Evolutionary conservation across 1,140 invertebrate species (phyloP), one percentile per base, ranked within the genome.

Genomic region (Drosophila teissieri): DNA sequence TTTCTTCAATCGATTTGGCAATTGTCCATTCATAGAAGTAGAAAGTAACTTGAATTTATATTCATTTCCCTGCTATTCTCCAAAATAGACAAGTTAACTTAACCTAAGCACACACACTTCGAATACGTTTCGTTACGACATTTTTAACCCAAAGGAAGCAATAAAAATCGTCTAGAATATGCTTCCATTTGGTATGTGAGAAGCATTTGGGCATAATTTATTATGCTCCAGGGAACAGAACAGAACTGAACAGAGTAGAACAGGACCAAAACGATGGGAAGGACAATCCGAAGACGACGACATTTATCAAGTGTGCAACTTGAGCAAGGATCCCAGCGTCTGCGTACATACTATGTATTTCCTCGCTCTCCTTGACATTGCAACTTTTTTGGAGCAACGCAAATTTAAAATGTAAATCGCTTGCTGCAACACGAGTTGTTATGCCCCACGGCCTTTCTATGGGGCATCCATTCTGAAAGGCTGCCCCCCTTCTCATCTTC

Each of bases 341-440:
- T 67, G 61, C 42, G 60, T 42, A 52, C 40, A 48, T 42, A 11
- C 31, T 34, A 24, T 14, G 15, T 51, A 57, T 63, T 39, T 49
- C 27, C 44, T 17, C 39, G 56, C 51, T 72, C 62, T 15, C 61
- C 42, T 36, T 58, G 73, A 34, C 58, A 56, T 17, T 70, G 49
- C 51, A 55, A 75, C 8, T 34, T 39, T 39, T 68, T 68, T 24
- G 39, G 31, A 39, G 36, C 19, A 22, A 24, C 15, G 27, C 40
- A 68, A 73, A 78, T 74, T 82, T 65, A 45, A 83, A 86, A 89
- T 83, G 80, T 84, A 89, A 88, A 86, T 89, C 62, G 79, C 53
- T 64, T 36, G 40, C 34, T 65, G 65, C 65, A 52, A 62, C 58
- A 53, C 49, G 24, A 57, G 78, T 75, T 70, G 75, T 56, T 83